phyloP scores from a whole-genome alignment of 2,888 invertebrate species.

The Leptarthrus brevirostris region DNA sequence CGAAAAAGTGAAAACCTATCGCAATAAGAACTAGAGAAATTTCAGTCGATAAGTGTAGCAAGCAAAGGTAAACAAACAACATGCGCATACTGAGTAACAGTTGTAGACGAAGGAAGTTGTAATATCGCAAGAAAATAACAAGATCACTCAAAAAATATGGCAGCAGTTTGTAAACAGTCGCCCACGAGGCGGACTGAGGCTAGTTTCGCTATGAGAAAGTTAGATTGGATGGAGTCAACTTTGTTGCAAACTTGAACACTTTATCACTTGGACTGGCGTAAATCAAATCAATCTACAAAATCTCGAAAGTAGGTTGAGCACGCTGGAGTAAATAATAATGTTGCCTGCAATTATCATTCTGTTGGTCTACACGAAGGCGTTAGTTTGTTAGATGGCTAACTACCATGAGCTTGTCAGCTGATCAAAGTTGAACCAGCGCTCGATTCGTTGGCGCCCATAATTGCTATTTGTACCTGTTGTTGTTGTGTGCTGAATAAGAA shows the following conservation, averaged over 20 bases:
- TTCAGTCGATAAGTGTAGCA: background rate
- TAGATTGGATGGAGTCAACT: background rate
- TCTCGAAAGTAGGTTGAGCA: slow-evolving; percentile 34
- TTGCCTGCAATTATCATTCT: background rate
- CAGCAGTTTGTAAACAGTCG: slow-evolving; percentile 28
- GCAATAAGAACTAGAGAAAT: background rate
- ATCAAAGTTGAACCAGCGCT: background rate
- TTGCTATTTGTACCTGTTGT: background rate
- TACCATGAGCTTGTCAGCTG: background rate
- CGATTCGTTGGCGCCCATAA: background rate
- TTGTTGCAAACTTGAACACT: background rate
- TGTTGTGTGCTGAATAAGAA: background rate
- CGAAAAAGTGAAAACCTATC: no score
- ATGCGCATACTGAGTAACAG: background rate
- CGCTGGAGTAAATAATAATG: background rate
- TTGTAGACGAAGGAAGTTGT: background rate
- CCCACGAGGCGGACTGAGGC: slow-evolving; percentile 10
- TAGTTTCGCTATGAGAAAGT: slow-evolving; percentile 21
- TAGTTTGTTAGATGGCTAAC: background rate
- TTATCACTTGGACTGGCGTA: slow-evolving; percentile 16
- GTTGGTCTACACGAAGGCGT: background rate
- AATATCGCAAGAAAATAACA: background rate
- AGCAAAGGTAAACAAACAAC: background rate
- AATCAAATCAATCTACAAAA: slow-evolving; percentile 30
- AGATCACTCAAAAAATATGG: background rate